Base-by-base conservation (phyloP, 2,888 invertebrate species). In the Lapara coniferarum region DNA sequence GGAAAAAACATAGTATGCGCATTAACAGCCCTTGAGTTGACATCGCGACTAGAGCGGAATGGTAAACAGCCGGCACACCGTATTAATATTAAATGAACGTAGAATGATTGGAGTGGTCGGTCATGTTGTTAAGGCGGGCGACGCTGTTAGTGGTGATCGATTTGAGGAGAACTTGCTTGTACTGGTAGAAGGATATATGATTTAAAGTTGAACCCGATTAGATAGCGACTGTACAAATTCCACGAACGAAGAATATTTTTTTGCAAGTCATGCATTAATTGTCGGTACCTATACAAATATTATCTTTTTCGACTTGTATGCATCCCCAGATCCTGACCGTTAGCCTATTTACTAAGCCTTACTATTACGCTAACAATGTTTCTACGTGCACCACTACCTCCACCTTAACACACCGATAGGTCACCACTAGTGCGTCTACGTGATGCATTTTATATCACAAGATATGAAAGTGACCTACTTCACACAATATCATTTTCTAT, bases 21-120 rank as follows among this genome's bases (percentile, higher is more conserved):
- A 49, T 4, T 49, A 63, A 7, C 19, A 49, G 63, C 63, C 63
- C 63, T 63, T 49, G 63, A 49, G 49, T 1, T 19, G 55, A n/a
- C 52, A 52, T 37, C 10, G 19, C 12, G 16, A n/a, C 63, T 46
- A n/a, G 19, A 49, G 44, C 16, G 10, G 63, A 63, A 63, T 63
- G 46, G 63, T 19, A 63, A 63, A 63, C 63, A 63, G 46, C 46
- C 46, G 59, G 46, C 59, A 49, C 49, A 2, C 46, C 0, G 19
- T 63, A 63, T 63, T 63, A 63, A 63, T 63, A 63, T 63, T 63
- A 19, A 63, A 63, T 49, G 63, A 49, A 63, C 63, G 63, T 63
- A 63, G 49, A 19, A 63, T 49, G 63, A 6, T 63, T 49, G 44
- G 46, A 59, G 63, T 63, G 63, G 49, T 49, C 63, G 49, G 63